Evolutionary conservation across 37 sponge, comb jelly and placozoan genomes (phyloP), one percentile per base, ranked within the genome.

Genomic region (Aplysina aerophoba): DNA sequence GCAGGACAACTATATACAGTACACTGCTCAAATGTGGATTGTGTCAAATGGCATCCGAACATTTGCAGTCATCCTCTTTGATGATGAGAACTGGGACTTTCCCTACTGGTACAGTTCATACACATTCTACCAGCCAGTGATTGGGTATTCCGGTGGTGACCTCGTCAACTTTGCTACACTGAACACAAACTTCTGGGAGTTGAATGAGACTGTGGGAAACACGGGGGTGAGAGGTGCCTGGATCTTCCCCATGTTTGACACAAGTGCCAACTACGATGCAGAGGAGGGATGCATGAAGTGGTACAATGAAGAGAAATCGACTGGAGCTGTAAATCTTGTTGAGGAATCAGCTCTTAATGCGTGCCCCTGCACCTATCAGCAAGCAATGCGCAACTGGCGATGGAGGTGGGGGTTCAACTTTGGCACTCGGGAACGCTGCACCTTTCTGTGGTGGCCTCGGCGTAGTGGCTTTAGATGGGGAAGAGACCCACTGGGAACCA

Each of bases 81-180:
- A 69, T 69, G 71, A 69, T 17, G 34, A 69, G 28, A 27, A 69
- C 71, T 69, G 71, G 71, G 27, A 31, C 0, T 69, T 69, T 8
- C 33, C 71, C 28, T 27, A 69, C 6, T 69, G 71, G 71, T 69
- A 69, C 33, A 69, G 34, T 30, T 17, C 35, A 69, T 69, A 69
- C 71, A 11, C 19, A 34, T 69, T 17, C 31, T 3, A 30, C 34
- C 28, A 35, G 13, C 71, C 71, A 34, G 87, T 90, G 40, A 79
- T 90, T 41, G 91, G 91, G 36, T 68, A 90, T 68, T 80, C 86
- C 34, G 66, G 80, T 55, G 82, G 57, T 16, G 87, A 90, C 31
- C 82, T 50, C n/a, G 15, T 67, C 30, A 86, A 62, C 83, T 64
- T 79, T 67, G 63, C 34, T 14, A 56, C 44, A 0, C n/a, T 22